phyloP scores from a whole-genome alignment of 2,113 vertebrate species.

The Kobus ellipsiprymnus region DNA sequence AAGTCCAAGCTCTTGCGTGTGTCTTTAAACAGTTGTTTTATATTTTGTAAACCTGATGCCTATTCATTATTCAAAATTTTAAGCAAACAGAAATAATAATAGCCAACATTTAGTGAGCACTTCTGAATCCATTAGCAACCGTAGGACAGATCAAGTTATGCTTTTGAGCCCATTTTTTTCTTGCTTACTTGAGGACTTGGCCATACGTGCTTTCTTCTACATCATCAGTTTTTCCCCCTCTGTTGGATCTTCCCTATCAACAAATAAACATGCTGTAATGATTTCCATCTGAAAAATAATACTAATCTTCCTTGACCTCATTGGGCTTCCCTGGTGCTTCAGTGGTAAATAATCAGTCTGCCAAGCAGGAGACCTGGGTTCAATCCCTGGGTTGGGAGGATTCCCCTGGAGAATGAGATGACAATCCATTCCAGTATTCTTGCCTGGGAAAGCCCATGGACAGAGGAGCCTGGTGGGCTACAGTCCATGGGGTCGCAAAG shows the following conservation, averaged over 20 bases:
- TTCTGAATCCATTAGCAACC: neutral
- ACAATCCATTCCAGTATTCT: neutral
- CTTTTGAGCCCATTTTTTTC: neutral
- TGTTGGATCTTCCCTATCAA: neutral
- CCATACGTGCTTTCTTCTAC: neutral
- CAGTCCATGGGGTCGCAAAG: neutral
- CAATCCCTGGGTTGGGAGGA: neutral
- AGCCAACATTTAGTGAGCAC: neutral
- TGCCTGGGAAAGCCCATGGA: neutral
- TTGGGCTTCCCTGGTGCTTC: neutral
- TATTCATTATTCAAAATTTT: neutral
- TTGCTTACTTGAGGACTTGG: neutral
- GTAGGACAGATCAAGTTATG: neutral
- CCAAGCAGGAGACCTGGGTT: neutral
- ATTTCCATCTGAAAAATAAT: neutral
- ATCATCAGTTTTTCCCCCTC: neutral
- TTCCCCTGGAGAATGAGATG: neutral
- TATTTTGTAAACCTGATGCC: neutral
- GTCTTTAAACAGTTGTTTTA: neutral
- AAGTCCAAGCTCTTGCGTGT: neutral
- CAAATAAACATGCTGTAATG: neutral
- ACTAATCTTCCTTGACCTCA: neutral
- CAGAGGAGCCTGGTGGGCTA: neutral
- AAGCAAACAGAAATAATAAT: neutral
- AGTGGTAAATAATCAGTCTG: neutral